A percentile compares a stretch with the other conserved stretches of the same genome.
These are phyloP conservation scores for Rhamnusium bicolor DNA, from an alignment of 2,888 invertebrate genomes.

Conservation along the genomic window DNA sequence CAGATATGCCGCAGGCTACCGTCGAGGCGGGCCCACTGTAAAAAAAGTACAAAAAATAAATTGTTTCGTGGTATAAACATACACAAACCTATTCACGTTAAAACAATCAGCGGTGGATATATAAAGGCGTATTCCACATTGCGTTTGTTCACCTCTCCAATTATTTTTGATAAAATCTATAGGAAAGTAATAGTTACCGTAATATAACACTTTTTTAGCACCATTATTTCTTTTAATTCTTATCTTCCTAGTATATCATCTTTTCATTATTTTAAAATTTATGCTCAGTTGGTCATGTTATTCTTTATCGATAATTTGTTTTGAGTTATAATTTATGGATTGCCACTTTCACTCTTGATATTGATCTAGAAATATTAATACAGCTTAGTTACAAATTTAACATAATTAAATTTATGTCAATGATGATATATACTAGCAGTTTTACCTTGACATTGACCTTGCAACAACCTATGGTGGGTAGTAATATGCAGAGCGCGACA, in stretches of 20 bases:
- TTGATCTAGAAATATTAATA: constrained; percentile 9
- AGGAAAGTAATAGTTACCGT: constrained; percentile 16
- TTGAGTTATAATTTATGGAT: constrained; percentile 18
- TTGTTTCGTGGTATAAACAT: constrained; percentile 36
- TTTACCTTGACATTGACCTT: too few species aligned
- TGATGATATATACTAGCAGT: too few species aligned
- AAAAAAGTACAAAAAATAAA: constrained; percentile 35
- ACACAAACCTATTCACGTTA: constrained; percentile 21
- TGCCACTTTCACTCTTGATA: constrained; percentile 6
- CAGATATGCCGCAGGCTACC: constrained; percentile 34
- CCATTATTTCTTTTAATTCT: constrained; percentile 4
- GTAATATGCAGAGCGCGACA: too few species aligned
- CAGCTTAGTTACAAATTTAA: neutral
- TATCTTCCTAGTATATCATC: constrained; percentile 1
- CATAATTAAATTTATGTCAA: constrained; percentile 4
- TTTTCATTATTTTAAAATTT: constrained; percentile 15
- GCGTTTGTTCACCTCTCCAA: constrained; percentile 33
- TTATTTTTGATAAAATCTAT: constrained; percentile 14
- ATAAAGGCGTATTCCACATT: constrained; percentile 32
- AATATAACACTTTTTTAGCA: constrained; percentile 13
- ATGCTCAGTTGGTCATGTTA: constrained; percentile 17
- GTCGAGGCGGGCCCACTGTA: constrained; percentile 23
- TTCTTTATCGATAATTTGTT: constrained; percentile 18
- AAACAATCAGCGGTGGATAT: constrained; percentile 26
- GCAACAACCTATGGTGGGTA: too few species aligned